Evolutionary conservation across 2,113 vertebrate genomes (phyloP).

Genomic region (Phrynosoma platyrhinos): DNA sequence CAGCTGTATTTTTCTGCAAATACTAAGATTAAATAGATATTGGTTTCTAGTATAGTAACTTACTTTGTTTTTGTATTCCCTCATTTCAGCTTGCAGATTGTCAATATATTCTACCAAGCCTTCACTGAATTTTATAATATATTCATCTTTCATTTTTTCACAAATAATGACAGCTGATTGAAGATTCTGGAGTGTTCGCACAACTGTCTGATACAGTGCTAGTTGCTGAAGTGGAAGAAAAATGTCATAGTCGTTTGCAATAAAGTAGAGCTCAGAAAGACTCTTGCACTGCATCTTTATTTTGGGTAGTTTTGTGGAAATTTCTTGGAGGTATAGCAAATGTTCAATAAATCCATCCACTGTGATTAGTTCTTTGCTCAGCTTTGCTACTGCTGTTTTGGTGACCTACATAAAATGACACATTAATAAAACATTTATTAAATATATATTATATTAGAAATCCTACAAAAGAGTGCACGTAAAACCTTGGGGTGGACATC

Average conservation of each 20-base stretch:
- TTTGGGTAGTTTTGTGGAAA: slow-evolving; percentile 56
- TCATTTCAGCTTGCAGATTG: slow-evolving; percentile 62
- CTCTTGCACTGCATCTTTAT: slow-evolving; percentile 61
- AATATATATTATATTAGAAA: background rate
- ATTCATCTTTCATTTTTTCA: slow-evolving; percentile 56
- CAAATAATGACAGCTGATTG: slow-evolving; percentile 64
- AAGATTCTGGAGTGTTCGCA: slow-evolving; percentile 65
- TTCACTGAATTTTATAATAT: slow-evolving; percentile 66
- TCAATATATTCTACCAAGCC: slow-evolving; percentile 64
- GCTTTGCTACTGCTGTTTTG: slow-evolving; percentile 54
- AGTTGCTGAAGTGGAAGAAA: slow-evolving; percentile 66
- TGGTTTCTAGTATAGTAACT: slow-evolving; percentile 31
- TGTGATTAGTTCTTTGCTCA: slow-evolving; percentile 57
- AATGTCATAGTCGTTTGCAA: slow-evolving; percentile 64
- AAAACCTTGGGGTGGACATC: background rate
- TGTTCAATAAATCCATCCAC: slow-evolving; percentile 72
- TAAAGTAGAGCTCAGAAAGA: slow-evolving; percentile 62
- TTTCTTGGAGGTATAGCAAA: slow-evolving; percentile 64
- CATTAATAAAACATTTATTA: background rate
- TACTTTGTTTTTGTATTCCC: slow-evolving; percentile 74
- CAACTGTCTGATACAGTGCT: slow-evolving; percentile 64
- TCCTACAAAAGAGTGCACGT: background rate
- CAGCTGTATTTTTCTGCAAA: background rate
- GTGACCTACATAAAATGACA: slow-evolving; percentile 64
- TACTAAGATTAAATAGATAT: background rate